Conservation (phyloP, 2,888 invertebrate species). For the Chromoteleia sp. region DNA sequence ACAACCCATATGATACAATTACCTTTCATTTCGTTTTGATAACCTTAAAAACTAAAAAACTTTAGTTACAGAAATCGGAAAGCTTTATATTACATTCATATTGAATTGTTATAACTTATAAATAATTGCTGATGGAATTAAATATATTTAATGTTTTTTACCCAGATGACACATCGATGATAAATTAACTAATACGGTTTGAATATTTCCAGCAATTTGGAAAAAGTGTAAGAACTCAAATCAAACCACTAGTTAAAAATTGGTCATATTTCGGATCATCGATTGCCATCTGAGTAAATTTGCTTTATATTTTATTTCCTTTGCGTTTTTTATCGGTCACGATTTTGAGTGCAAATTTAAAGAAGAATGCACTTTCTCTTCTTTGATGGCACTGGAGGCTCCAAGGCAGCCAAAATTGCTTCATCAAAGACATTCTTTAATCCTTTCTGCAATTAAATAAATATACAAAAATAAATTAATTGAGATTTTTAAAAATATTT, state of each 20-base stretch:
- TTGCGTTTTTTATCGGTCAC: background rate
- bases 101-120: slow-evolving; percentile 2
- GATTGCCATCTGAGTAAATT: slow-evolving; percentile 4
- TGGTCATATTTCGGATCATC: background rate
- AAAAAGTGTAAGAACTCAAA: too few species aligned
- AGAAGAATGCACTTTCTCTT: slow-evolving; percentile 91
- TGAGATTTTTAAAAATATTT: too few species aligned
- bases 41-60: slow-evolving; percentile 5
- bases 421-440: slow-evolving; percentile 99
- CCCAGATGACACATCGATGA: background rate
- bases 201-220: background rate
- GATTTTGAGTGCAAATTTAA: background rate
- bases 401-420: slow-evolving; percentile 98
- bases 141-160: slow-evolving; percentile 1
- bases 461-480: too few species aligned
- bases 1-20: slow-evolving; percentile 11
- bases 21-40: background rate
- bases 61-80: background rate
- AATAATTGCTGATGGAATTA: slow-evolving; percentile 4
- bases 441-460: slow-evolving; percentile 91
- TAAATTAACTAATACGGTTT: background rate
- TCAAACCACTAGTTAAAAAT: background rate
- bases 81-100: background rate
- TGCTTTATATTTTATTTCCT: background rate
- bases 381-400: slow-evolving; percentile 98